Conservation (phyloP, 53 echinoderm and acorn worm species). For the Echinometra lucunter region DNA sequence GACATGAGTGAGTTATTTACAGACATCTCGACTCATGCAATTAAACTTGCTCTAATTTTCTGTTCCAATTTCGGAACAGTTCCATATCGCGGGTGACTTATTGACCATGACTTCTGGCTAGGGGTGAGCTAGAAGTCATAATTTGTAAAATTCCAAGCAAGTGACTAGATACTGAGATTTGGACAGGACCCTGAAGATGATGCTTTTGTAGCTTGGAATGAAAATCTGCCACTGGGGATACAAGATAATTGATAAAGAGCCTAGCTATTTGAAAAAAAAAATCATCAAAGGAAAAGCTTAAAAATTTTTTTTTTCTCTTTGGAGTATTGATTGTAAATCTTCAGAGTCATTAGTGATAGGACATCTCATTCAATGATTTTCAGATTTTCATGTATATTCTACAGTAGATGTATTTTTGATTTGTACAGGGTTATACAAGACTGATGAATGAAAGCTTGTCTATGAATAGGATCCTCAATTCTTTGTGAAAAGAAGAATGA, state of each 20-base stretch:
- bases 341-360: too few species aligned
- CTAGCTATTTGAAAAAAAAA: too few species aligned
- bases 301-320: too few species aligned
- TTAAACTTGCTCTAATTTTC: conserved; percentile 57
- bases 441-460: too few species aligned
- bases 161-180: neutral
- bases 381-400: too few species aligned
- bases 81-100: conserved; percentile 43
- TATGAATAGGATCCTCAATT: too few species aligned
- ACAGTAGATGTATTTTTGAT: too few species aligned
- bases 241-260: neutral
- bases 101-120: conserved; percentile 40
- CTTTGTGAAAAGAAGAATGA: too few species aligned
- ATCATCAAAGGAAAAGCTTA: too few species aligned
- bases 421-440: too few species aligned
- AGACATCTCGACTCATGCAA: conserved; percentile 48
- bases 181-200: neutral
- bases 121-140: neutral
- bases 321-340: too few species aligned
- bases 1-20: conserved; percentile 29
- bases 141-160: neutral
- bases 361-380: too few species aligned
- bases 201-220: neutral
- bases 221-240: neutral
- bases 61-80: conserved; percentile 58